A percentile compares a stretch with the other conserved stretches of the same genome.
These are phyloP conservation scores for Drosophila nigromelanica DNA, from an alignment of 1,140 invertebrate genomes.

Conservation along the genomic window DNA sequence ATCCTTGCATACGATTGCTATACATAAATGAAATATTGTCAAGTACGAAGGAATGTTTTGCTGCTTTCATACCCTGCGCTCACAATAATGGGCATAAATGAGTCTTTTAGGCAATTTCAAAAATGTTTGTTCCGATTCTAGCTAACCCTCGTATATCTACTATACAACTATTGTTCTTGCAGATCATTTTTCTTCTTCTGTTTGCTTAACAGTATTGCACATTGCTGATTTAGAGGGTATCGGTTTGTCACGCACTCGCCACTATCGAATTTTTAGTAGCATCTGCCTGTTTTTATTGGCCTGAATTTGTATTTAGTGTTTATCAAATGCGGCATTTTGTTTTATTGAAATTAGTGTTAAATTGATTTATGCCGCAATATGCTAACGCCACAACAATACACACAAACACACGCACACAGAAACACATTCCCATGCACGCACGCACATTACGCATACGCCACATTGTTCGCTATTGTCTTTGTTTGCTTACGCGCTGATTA, in stretches of 20 bases:
- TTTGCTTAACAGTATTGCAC: too few relatives aligned
- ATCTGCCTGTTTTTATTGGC: neutral
- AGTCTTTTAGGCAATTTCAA: neutral
- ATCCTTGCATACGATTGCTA: neutral
- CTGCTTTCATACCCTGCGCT: too few relatives aligned
- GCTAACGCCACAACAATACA: slow-evolving; percentile 44
- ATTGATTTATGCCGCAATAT: slow-evolving; percentile 77
- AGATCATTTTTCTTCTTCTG: too few relatives aligned
- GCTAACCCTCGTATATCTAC: too few relatives aligned
- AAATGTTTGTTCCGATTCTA: too few relatives aligned
- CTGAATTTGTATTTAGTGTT: slow-evolving; percentile 33
- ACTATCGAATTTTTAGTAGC: too few relatives aligned
- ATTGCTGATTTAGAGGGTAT: neutral
- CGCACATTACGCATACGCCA: slow-evolving; percentile 34
- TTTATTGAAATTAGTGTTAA: slow-evolving; percentile 75
- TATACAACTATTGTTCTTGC: too few relatives aligned
- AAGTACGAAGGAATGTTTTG: neutral
- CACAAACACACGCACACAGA: neutral
- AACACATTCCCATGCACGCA: neutral
- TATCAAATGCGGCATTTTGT: slow-evolving; percentile 43
- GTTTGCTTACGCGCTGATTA: slow-evolving; percentile 70
- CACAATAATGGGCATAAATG: neutral
- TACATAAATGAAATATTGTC: neutral
- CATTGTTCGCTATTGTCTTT: slow-evolving; percentile 33
- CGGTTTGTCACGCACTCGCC: neutral